Percentiles rank a stretch among this genome's conserved stretches.
Conservation (phyloP, 2,113 vertebrate genomes). For the Dicaeum eximium region DNA sequence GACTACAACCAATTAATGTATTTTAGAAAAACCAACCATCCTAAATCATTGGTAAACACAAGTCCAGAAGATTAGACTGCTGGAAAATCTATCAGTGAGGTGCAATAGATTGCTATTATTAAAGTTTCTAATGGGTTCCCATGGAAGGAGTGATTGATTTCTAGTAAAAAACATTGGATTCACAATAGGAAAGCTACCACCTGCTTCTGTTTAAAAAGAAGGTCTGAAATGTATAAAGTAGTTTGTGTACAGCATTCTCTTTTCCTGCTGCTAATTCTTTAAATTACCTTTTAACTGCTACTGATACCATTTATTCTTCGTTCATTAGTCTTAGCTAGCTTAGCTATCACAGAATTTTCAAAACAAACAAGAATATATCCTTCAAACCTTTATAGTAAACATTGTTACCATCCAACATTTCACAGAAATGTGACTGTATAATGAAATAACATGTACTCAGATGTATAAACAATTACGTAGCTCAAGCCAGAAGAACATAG, state of each 20-base stretch:
- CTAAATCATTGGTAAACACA: conserved; percentile 5
- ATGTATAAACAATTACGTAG: not conserved
- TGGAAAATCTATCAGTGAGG: not conserved
- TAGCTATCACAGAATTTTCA: not conserved
- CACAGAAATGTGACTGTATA: not conserved
- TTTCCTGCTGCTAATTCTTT: not conserved
- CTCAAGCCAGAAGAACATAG: not conserved
- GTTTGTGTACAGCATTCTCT: not conserved
- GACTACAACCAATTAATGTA: not conserved
- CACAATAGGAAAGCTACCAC: not conserved
- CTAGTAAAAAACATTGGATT: not conserved
- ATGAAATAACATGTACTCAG: not conserved
- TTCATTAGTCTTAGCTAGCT: not conserved
- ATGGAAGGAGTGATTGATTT: not conserved
- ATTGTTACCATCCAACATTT: not conserved
- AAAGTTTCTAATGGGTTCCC: not conserved
- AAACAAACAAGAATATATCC: not conserved
- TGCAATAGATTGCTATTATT: not conserved
- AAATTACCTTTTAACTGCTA: not conserved
- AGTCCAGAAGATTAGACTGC: not conserved
- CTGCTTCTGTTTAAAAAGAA: not conserved
- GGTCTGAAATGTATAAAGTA: not conserved
- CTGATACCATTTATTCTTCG: not conserved
- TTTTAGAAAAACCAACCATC: not conserved
- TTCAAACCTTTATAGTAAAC: not conserved